These are phyloP conservation scores for Vireo altiloquus DNA, from an alignment of 2,113 vertebrate species.

Conservation along the genomic window DNA sequence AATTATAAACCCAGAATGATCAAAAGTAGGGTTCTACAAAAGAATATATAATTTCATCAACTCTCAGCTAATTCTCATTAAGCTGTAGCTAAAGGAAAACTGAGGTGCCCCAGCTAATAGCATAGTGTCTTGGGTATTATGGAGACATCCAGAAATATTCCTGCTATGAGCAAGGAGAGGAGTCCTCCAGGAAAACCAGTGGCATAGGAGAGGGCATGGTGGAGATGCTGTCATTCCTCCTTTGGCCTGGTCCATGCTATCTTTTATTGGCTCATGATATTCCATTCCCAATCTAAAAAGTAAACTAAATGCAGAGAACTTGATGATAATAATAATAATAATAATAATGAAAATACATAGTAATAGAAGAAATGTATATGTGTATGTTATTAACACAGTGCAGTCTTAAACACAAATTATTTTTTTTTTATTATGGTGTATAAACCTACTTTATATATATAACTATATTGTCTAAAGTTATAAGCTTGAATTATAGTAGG, in stretches of 20 bases:
- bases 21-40: not conserved
- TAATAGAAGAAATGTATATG: not conserved
- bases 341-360: not conserved
- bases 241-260: not conserved
- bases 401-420: not conserved
- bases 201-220: not conserved
- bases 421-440: not conserved
- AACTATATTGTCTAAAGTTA: not conserved
- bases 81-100: not conserved
- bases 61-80: not conserved
- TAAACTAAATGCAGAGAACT: not conserved
- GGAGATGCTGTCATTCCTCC: not conserved
- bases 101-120: not conserved
- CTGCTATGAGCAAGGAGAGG: not conserved
- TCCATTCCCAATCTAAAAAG: not conserved
- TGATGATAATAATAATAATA: not conserved
- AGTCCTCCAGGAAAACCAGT: not conserved
- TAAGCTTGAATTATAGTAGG: not conserved
- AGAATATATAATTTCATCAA: not conserved
- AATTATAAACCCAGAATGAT: not conserved
- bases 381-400: not conserved
- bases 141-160: not conserved
- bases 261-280: not conserved
- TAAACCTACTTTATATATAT: not conserved
- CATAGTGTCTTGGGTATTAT: not conserved